Conservation (phyloP, 2,888 invertebrate species). For the Acronicta aceris region DNA sequence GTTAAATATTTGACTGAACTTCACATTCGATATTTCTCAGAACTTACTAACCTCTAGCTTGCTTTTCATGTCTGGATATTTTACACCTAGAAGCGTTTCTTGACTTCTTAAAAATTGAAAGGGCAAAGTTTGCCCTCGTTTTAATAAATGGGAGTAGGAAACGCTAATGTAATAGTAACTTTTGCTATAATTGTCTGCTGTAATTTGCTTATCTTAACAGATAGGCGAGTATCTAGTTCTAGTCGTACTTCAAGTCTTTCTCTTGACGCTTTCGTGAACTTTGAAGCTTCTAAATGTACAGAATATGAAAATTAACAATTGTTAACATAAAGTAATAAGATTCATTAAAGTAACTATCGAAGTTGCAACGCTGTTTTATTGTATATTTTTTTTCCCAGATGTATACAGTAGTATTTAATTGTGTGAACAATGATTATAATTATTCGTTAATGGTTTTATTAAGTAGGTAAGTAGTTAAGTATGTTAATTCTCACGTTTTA, state of each 20-base stretch:
- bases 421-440: too few species aligned
- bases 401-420: neutral
- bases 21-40: slow-evolving; percentile 68
- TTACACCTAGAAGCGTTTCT: slow-evolving; percentile 25
- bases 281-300: slow-evolving; percentile 75
- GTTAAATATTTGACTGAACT: slow-evolving; percentile 74
- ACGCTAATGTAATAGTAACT: slow-evolving; percentile 40
- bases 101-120: slow-evolving; percentile 14
- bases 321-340: slow-evolving; percentile 58
- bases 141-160: slow-evolving; percentile 23
- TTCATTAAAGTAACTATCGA: slow-evolving; percentile 49
- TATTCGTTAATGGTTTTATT: too few species aligned
- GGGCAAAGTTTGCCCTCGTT: neutral
- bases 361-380: slow-evolving; percentile 50
- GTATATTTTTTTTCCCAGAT: neutral
- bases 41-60: slow-evolving; percentile 57
- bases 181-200: slow-evolving; percentile 34
- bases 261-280: slow-evolving; percentile 70
- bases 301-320: slow-evolving; percentile 65
- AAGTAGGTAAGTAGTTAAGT: too few species aligned
- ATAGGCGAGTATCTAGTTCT: slow-evolving; percentile 33
- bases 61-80: slow-evolving; percentile 61
- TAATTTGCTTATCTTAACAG: slow-evolving; percentile 21
- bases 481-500: too few species aligned
- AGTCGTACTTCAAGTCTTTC: slow-evolving; percentile 53